Base-by-base conservation (phyloP, 1,140 invertebrate species). In the Saccostrea glomerata region DNA sequence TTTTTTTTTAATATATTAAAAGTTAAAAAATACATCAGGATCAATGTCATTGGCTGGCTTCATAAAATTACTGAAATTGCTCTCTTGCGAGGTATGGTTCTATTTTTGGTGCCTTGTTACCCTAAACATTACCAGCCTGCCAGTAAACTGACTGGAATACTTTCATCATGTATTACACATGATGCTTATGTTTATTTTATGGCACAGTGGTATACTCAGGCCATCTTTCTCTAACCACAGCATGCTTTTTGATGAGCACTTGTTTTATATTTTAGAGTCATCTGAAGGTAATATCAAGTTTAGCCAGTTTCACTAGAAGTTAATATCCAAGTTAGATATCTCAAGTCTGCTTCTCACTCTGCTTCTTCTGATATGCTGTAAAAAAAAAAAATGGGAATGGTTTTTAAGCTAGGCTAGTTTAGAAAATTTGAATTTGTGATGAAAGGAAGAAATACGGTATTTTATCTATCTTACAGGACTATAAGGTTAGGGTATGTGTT, bases 241-340 rank as follows among this genome's bases (percentile, higher is more conserved):
- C 70, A 77, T 77, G 70, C 70, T 30, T 77, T 13, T 77, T 77
- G 17, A 84, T 84, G 83, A 55, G 20, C 17, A 56, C 17, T 13
- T 58, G 20, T 40, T 47, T 56, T 25, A 30, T n/a, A 4, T 84
- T 84, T 56, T 30, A 23, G 83, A 60, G 13, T 25, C 83, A 25
- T 84, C 58, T 30, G 58, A 30, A 55, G 47, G 83, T 25, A 84
- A 56, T 55, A 56, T 84, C 20, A 54, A 12, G 47, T 82, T 20
- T 11, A 82, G 30, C 9, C n/a, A 20, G n/a, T 63, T 63, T n/a
- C n/a, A 20, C 17, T 63, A 63, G 58, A 63, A 2, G 58, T 63
- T 20, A 36, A 36, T 63, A 17, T 1, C 40, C 23, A 2, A 63
- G 58, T 17, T 63, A 63, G 58, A 63, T 6, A 63, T 20, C 58